Percentiles rank a stretch among this genome's conserved stretches.
phyloP scores from a whole-genome alignment of 2,797 vertebrate genomes.

The Enteromius anoplus region DNA sequence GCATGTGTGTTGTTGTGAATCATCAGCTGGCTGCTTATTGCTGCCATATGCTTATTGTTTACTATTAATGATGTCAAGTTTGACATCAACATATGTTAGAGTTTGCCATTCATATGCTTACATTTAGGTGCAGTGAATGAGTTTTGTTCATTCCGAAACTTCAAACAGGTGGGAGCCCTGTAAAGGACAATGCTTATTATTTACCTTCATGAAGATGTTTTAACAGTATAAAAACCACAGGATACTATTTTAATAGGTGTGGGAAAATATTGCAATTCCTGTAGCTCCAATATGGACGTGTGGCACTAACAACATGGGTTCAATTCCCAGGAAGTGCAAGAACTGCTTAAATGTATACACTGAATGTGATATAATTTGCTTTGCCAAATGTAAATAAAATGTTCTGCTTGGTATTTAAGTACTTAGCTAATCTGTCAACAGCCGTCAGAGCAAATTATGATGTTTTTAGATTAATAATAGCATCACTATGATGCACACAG shows the following conservation, averaged over 20 bases:
- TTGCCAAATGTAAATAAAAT: background rate
- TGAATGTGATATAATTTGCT: background rate
- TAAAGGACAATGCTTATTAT: background rate
- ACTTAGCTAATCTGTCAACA: background rate
- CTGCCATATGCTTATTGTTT: background rate
- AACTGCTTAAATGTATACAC: background rate
- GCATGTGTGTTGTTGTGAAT: constrained; percentile 6
- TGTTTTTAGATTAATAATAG: background rate
- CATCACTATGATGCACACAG: background rate
- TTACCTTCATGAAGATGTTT: background rate
- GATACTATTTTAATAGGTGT: background rate
- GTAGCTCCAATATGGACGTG: background rate
- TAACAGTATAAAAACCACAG: background rate
- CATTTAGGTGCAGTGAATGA: background rate
- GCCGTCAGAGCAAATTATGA: background rate
- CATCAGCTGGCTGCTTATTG: background rate
- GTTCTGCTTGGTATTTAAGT: background rate
- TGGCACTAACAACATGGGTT: background rate
- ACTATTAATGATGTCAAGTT: background rate
- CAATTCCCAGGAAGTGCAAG: background rate
- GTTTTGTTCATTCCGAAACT: constrained; percentile 4
- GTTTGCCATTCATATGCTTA: background rate
- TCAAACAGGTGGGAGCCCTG: background rate
- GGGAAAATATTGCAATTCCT: background rate
- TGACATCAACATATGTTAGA: background rate